Evolutionary conservation across 2,797 vertebrate species (phyloP).

Genomic region (Nothura maculosa): DNA sequence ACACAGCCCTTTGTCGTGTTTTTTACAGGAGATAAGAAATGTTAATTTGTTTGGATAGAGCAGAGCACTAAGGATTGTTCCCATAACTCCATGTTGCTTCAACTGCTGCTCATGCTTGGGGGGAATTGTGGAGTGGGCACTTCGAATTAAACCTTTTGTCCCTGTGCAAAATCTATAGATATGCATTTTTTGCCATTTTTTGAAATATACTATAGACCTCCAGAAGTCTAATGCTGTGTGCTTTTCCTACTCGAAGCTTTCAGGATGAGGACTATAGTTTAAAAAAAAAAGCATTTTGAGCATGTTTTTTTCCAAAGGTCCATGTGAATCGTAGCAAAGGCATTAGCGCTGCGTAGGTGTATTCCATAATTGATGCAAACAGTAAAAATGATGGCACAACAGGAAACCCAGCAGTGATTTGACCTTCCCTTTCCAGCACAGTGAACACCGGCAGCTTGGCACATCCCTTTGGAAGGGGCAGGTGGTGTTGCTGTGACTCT

Average conservation of each 20-base stretch:
- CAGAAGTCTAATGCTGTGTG: neutral
- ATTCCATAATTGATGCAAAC: slow-evolving; percentile 2
- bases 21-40: neutral
- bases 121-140: neutral
- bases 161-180: neutral
- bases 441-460: neutral
- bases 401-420: slow-evolving; percentile 41
- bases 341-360: neutral
- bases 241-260: neutral
- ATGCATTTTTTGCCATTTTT: neutral
- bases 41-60: neutral
- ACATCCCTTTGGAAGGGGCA: neutral
- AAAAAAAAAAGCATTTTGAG: neutral
- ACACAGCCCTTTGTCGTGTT: neutral
- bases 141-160: neutral
- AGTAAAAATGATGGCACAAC: slow-evolving; percentile 22
- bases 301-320: neutral
- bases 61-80: neutral
- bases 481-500: neutral
- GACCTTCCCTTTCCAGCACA: neutral
- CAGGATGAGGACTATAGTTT: neutral
- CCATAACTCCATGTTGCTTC: neutral
- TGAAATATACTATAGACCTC: neutral
- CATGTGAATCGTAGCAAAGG: neutral
- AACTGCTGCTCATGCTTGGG: neutral